Evolutionary conservation across 2,888 invertebrate genomes (phyloP).

Genomic region (Rosalia funebris): DNA sequence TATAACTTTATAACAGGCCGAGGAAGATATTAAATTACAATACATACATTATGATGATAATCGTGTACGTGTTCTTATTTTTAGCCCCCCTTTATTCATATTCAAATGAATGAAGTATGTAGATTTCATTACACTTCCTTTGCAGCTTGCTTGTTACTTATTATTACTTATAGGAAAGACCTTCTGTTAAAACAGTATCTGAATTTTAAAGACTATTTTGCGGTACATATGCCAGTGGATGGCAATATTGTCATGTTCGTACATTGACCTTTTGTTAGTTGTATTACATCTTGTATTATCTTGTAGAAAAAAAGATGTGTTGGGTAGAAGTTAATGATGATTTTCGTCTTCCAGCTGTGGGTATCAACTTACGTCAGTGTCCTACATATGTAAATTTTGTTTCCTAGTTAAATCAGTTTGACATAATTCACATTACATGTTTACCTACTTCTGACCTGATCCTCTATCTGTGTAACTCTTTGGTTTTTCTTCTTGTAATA

Average conservation of each 20-base stretch:
- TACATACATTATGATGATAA: slow-evolving; percentile 4
- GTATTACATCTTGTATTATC: too few species aligned
- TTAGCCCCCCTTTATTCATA: slow-evolving; percentile 7
- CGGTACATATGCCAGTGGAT: background rate
- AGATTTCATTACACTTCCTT: background rate
- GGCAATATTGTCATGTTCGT: background rate
- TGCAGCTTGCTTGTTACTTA: background rate
- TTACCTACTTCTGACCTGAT: too few species aligned
- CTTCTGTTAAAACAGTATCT: background rate
- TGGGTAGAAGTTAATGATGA: too few species aligned
- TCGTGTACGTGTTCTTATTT: slow-evolving; percentile 4
- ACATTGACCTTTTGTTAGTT: background rate
- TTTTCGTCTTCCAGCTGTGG: too few species aligned
- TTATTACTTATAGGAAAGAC: too few species aligned
- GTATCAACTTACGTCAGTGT: too few species aligned
- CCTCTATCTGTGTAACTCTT: too few species aligned
- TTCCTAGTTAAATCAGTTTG: too few species aligned
- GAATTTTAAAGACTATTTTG: background rate
- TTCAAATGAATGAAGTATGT: background rate
- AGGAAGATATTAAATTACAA: slow-evolving; percentile 8
- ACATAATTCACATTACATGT: too few species aligned
- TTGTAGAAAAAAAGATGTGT: background rate
- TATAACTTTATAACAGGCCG: background rate
- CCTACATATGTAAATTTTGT: too few species aligned
- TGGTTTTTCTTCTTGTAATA: too few species aligned